A percentile compares a stretch with the other conserved stretches of the same genome.
phyloP scores from a whole-genome alignment of 1,140 invertebrate species.

The Drosophila chauvacae region DNA sequence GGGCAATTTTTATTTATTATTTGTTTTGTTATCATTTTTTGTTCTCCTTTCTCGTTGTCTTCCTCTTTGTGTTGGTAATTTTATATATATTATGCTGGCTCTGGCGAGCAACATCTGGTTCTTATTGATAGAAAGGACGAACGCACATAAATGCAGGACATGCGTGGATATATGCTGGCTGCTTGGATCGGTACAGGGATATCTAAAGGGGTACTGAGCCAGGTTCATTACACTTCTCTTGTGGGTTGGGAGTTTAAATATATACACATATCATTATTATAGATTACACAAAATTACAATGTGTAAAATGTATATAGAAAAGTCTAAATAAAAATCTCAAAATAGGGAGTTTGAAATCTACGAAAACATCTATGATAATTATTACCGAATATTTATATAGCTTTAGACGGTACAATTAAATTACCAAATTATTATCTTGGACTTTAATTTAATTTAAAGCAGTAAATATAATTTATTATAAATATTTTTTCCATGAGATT shows the following conservation, averaged over 20 bases:
- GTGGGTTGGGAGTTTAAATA: background rate
- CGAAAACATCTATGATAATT: too few species aligned
- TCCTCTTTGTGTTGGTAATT: slow-evolving; percentile 21
- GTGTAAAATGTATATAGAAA: too few species aligned
- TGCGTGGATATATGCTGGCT: slow-evolving; percentile 21
- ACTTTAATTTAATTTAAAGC: too few species aligned
- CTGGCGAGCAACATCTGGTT: slow-evolving; percentile 36
- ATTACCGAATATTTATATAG: too few species aligned
- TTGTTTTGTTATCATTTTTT: slow-evolving; percentile 36
- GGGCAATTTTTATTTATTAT: slow-evolving; percentile 66
- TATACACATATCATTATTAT: background rate
- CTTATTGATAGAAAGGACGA: slow-evolving; percentile 13
- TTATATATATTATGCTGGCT: slow-evolving; percentile 33
- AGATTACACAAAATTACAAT: background rate
- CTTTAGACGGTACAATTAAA: too few species aligned
- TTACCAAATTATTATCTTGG: too few species aligned
- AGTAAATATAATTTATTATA: too few species aligned
- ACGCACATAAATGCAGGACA: background rate
- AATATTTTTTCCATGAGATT: too few species aligned
- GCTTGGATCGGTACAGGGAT: background rate
- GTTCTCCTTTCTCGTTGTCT: background rate
- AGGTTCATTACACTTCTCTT: background rate
- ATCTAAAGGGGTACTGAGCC: background rate
- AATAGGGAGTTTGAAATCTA: too few species aligned
- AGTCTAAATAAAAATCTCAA: too few species aligned